Evolutionary conservation across 2,888 invertebrate species (phyloP).

Genomic region (Zaprionus bogoriensis): DNA sequence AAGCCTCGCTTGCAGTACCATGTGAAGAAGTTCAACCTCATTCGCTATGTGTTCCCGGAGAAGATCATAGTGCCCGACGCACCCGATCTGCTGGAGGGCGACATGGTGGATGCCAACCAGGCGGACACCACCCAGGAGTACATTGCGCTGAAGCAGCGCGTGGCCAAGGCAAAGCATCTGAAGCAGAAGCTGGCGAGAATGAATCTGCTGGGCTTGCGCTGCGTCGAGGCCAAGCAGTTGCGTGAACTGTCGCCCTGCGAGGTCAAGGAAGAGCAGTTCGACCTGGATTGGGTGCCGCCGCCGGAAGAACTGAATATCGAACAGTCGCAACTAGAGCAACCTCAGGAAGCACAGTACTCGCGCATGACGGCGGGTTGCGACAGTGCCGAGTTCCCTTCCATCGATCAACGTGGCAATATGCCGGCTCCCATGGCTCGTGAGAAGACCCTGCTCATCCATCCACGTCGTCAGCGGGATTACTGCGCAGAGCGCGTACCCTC

Average conservation of each 20-base stretch:
- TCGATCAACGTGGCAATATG: slow-evolving; percentile 75
- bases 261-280: slow-evolving; percentile 49
- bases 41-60: slow-evolving; percentile 73
- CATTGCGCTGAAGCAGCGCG: slow-evolving; percentile 56
- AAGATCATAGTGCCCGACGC: slow-evolving; percentile 46
- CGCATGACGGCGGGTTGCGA: no score
- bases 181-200: slow-evolving; percentile 65
- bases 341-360: no score
- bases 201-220: slow-evolving; percentile 71
- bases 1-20: slow-evolving; percentile 73
- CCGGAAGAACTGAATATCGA: slow-evolving; percentile 43
- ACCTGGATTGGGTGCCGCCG: slow-evolving; percentile 80
- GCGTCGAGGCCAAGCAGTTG: slow-evolving; percentile 57
- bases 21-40: slow-evolving; percentile 81
- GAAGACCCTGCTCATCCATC: slow-evolving; percentile 76
- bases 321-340: no score
- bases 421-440: slow-evolving; percentile 80
- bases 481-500: slow-evolving; percentile 65
- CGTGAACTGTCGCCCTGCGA: slow-evolving; percentile 63
- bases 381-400: neutral
- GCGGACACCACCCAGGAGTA: slow-evolving; percentile 70
- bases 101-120: slow-evolving; percentile 42
- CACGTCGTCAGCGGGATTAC: slow-evolving; percentile 74
- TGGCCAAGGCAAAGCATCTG: slow-evolving; percentile 43
- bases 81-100: slow-evolving; percentile 28